Conservation (phyloP, 2,797 vertebrate genomes). For the Chaetophractus vellerosus region DNA sequence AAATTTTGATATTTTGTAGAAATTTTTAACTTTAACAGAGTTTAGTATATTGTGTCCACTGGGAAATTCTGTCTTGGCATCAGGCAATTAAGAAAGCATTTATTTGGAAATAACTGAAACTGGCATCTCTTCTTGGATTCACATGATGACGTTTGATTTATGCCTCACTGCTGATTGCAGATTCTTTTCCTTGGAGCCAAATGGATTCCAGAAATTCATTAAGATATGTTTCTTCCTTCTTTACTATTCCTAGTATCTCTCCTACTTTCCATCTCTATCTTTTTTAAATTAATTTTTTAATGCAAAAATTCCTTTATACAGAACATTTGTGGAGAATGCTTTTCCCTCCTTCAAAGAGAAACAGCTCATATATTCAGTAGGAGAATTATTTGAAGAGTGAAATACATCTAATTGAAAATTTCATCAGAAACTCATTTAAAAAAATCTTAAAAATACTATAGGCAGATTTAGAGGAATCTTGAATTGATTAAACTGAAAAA, state of each 20-base stretch:
- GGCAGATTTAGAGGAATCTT: conserved; percentile 51
- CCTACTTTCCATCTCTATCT: background rate
- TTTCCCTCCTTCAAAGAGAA: conserved; percentile 50
- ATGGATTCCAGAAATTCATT: conserved; percentile 70
- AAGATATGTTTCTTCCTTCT: conserved; percentile 57
- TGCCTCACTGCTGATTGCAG: conserved; percentile 47
- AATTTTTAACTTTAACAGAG: conserved; percentile 81
- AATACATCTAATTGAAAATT: conserved; percentile 42
- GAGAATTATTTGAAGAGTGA: conserved; percentile 52
- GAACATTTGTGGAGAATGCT: conserved; percentile 50
- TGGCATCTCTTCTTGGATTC: conserved; percentile 71
- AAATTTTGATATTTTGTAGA: conserved; percentile 79
- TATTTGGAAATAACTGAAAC: conserved; percentile 83
- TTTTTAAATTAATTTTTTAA: conserved; percentile 62
- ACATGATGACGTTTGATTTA: conserved; percentile 77
- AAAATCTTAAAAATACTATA: background rate
- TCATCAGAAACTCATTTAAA: conserved; percentile 51
- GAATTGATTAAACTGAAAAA: conserved; percentile 55
- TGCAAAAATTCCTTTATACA: conserved; percentile 43
- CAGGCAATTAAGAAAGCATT: conserved; percentile 82
- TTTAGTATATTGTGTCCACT: conserved; percentile 77
- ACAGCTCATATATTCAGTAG: conserved; percentile 28
- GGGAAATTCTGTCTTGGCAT: conserved; percentile 77
- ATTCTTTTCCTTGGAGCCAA: conserved; percentile 69
- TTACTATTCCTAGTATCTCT: background rate